Base-by-base conservation (phyloP, 2,113 vertebrate genomes). In the Odontophorus gujanensis region DNA sequence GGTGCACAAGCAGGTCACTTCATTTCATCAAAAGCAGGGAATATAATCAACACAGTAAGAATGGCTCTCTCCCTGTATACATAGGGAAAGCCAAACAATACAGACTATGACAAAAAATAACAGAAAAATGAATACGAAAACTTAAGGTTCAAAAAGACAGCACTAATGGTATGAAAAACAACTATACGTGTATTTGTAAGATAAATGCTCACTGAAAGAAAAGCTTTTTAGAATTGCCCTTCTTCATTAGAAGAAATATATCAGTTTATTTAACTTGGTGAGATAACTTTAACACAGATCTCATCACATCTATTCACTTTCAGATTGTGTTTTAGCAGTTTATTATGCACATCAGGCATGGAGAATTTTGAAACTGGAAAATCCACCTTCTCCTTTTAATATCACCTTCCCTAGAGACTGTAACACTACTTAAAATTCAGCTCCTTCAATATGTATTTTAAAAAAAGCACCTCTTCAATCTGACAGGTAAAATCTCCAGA, bases 401-500 rank as follows among this genome's bases (percentile, higher is more conserved):
- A 75, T 53, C 48, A 45, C 16, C 51, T 16, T 83, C 72, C 68
- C 72, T 85, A 0, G 0, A 85, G 85, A 63, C 13, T 65, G 59
- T 85, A 65, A 11, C 43, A 14, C 65, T 82, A 89, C 30, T 85
- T 87, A 90, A 94, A 87, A 96, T 93, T 86, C 24, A 1, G 6
- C 68, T 90, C 79, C 47, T 95, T 82, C 53, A 50, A 62, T 24
- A 24, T 55, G 47, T 20, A 40, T 84, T 84, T 84, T 89, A 16
- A 36, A 11, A 90, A 92, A 95, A 88, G 45, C 82, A 95, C 47
- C 61, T 74, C 88, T 72, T 65, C 20, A 86, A 45, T 73, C 24
- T 95, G 95, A 96, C 82, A 92, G 68, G 82, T 80, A 94, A 95
- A 94, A 71, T 57, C 61, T 83, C 48, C 43, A 78, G 87, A 91